Conservation (phyloP, 2,797 vertebrate species). For the Anabas testudineus region DNA sequence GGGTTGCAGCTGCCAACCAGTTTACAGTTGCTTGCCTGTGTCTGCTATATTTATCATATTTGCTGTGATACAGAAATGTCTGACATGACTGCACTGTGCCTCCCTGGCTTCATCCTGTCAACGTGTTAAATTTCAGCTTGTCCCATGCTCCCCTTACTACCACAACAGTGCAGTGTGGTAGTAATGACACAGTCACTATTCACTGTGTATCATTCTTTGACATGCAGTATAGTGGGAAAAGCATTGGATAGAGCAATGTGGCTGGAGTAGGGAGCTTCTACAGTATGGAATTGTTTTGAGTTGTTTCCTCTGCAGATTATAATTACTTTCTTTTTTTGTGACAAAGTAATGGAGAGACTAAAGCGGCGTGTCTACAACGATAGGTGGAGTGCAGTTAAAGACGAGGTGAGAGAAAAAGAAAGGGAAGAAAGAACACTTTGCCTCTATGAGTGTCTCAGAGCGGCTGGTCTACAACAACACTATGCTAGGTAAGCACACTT, state of each 20-base stretch:
- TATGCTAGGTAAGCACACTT: conserved; percentile 79
- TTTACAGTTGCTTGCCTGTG: conserved; percentile 55
- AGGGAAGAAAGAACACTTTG: conserved; percentile 83
- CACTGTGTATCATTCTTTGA: conserved; percentile 23
- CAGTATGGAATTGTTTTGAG: neutral
- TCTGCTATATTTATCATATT: conserved; percentile 77
- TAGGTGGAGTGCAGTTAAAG: conserved; percentile 13
- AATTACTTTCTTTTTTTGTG: conserved; percentile 2
- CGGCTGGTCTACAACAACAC: conserved; percentile 88
- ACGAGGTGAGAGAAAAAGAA: conserved; percentile 22
- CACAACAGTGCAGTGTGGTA: conserved; percentile 45
- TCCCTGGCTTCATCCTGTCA: conserved; percentile 28
- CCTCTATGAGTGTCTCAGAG: conserved; percentile 89
- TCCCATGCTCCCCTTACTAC: conserved; percentile 40
- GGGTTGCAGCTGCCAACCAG: conserved; percentile 47
- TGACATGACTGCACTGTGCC: conserved; percentile 42
- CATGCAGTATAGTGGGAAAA: conserved; percentile 16
- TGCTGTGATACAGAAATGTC: conserved; percentile 61
- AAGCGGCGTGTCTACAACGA: conserved; percentile 22
- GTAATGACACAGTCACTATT: conserved; percentile 35
- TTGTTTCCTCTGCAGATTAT: neutral
- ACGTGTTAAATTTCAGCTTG: conserved; percentile 72
- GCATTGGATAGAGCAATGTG: conserved; percentile 3
- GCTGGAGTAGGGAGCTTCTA: neutral
- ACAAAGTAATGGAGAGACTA: conserved; percentile 25